Conservation (phyloP, 2,797 vertebrate genomes). For the Chaenodraco wilsoni region DNA sequence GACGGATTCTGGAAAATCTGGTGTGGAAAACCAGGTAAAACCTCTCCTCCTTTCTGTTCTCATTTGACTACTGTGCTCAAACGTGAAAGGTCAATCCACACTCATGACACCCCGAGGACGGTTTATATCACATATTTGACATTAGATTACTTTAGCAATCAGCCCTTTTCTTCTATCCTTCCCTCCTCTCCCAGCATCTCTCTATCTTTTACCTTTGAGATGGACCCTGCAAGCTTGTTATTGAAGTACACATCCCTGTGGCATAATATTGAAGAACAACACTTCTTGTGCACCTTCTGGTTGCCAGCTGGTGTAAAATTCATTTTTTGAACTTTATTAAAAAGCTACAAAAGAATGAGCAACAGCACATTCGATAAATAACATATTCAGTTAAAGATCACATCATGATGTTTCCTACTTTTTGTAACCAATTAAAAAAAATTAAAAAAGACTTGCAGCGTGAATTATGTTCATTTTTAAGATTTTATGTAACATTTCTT, state of each 20-base stretch:
- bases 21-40: conserved; percentile 47
- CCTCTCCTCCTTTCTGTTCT: conserved; percentile 49
- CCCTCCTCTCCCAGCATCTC: conserved; percentile 15
- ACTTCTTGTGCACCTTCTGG: conserved; percentile 7
- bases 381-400: neutral
- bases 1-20: conserved; percentile 55
- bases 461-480: neutral
- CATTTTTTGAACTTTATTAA: neutral
- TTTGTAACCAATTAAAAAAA: too few relatives aligned
- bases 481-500: neutral
- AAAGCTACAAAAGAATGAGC: neutral
- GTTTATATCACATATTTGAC: conserved; percentile 33
- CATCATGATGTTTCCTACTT: too few relatives aligned
- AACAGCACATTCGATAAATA: neutral
- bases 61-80: conserved; percentile 48
- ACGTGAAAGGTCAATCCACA: conserved; percentile 57
- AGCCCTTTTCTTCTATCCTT: conserved; percentile 2
- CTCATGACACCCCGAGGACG: conserved; percentile 44
- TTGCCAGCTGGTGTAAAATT: conserved; percentile 14
- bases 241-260: neutral
- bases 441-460: too few relatives aligned
- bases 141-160: conserved; percentile 35
- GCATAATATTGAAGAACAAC: conserved; percentile 19
- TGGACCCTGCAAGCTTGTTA: conserved; percentile 8
- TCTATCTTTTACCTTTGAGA: conserved; percentile 19